Conservation (phyloP, 2,797 vertebrate genomes). For the Sarcoramphus papa region DNA sequence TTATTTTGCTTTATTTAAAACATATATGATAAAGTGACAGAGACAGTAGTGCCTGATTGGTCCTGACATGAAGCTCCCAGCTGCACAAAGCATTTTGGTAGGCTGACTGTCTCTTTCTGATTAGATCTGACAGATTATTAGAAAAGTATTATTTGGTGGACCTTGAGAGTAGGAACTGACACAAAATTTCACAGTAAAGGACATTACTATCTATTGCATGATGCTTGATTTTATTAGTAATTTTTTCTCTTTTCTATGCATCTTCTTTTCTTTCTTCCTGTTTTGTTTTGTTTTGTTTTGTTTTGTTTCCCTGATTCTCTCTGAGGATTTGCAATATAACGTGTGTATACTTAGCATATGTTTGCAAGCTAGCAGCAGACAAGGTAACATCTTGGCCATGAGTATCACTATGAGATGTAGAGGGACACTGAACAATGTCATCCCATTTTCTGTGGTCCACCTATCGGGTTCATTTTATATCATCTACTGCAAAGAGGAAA, state of each 20-base stretch:
- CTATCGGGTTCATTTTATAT: neutral
- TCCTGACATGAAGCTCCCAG: neutral
- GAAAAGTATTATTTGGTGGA: neutral
- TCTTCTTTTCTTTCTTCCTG: neutral
- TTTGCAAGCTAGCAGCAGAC: neutral
- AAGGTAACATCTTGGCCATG: neutral
- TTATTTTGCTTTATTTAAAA: neutral
- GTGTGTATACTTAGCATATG: neutral
- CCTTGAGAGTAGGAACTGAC: neutral
- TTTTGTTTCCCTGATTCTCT: neutral
- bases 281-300: neutral
- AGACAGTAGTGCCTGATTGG: neutral
- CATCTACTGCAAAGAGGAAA: neutral
- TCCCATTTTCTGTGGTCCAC: neutral
- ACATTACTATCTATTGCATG: neutral
- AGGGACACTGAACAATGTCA: neutral
- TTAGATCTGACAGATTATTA: constrained; percentile 47
- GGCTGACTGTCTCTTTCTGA: neutral
- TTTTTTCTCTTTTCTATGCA: neutral
- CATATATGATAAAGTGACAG: neutral
- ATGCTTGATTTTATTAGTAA: neutral
- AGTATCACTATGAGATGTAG: neutral
- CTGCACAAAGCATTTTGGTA: neutral
- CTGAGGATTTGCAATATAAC: neutral
- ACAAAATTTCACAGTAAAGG: neutral